Conservation (phyloP, 2,888 invertebrate species). For the Fabriciana adippe region DNA sequence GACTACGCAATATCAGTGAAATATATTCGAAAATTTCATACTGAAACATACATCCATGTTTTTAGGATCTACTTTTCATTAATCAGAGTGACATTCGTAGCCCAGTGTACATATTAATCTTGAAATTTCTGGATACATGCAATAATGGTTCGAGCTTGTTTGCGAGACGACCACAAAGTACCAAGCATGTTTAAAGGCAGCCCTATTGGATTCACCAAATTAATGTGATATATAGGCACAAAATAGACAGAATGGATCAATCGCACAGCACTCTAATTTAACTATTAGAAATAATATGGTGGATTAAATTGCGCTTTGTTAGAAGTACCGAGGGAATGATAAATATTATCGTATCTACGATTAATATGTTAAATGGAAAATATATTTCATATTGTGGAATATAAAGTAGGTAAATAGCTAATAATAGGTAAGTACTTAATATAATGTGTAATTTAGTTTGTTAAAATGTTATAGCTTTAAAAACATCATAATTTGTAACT, state of each 20-base stretch:
- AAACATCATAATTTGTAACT: slow-evolving; percentile 10
- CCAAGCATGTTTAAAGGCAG: slow-evolving; percentile 68
- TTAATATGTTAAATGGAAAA: too few relatives aligned
- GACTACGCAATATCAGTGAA: not conserved
- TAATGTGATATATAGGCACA: slow-evolving; percentile 45
- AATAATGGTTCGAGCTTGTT: slow-evolving; percentile 62
- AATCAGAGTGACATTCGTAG: not conserved
- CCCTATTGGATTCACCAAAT: slow-evolving; percentile 66
- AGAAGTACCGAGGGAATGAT: too few relatives aligned
- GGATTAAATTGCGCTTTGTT: too few relatives aligned
- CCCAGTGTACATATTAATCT: slow-evolving; percentile 51
- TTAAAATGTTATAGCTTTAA: too few relatives aligned
- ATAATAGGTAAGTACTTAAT: too few relatives aligned
- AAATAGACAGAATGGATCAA: slow-evolving; percentile 21
- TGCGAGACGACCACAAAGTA: slow-evolving; percentile 60
- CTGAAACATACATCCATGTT: slow-evolving; percentile 3
- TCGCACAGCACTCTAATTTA: slow-evolving; percentile 29
- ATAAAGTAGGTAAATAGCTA: too few relatives aligned
- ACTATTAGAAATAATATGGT: not conserved
- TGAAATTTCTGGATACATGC: slow-evolving; percentile 59
- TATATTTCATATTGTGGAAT: too few relatives aligned
- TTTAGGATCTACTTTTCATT: slow-evolving; percentile 22
- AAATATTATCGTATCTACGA: too few relatives aligned
- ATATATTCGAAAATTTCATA: slow-evolving; percentile 7
- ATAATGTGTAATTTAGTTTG: not conserved